Conservation (phyloP, 2,113 vertebrate genomes). For the Eclectus roratus region DNA sequence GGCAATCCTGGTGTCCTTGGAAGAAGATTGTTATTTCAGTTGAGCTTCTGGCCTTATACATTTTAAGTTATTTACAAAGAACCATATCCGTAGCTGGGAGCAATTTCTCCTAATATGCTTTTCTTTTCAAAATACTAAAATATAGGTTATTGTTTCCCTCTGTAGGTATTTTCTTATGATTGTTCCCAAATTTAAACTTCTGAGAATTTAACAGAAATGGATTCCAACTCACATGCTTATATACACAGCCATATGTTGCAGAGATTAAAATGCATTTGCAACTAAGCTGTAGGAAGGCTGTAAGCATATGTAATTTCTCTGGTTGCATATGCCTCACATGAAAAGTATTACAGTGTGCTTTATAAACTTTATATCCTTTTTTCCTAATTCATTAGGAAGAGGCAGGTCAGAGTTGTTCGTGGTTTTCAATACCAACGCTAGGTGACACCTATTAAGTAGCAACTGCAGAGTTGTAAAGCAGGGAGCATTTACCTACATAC, state of each 20-base stretch:
- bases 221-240: background rate
- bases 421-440: background rate
- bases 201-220: background rate
- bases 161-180: background rate
- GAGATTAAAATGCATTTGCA: background rate
- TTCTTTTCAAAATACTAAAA: background rate
- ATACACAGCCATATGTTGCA: background rate
- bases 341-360: background rate
- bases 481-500: background rate
- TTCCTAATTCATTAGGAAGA: background rate
- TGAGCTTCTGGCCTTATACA: background rate
- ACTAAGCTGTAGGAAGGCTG: background rate
- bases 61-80: background rate
- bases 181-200: background rate
- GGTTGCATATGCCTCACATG: background rate
- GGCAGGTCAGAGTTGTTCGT: background rate
- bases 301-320: background rate
- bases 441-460: background rate
- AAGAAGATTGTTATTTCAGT: background rate
- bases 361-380: background rate
- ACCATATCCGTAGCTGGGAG: background rate
- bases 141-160: background rate
- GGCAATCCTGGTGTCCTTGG: background rate
- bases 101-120: background rate
- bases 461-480: background rate